Evolutionary conservation across 2,888 invertebrate species (phyloP), one percentile per base, ranked within the genome.

Genomic region (Phortica magna): DNA sequence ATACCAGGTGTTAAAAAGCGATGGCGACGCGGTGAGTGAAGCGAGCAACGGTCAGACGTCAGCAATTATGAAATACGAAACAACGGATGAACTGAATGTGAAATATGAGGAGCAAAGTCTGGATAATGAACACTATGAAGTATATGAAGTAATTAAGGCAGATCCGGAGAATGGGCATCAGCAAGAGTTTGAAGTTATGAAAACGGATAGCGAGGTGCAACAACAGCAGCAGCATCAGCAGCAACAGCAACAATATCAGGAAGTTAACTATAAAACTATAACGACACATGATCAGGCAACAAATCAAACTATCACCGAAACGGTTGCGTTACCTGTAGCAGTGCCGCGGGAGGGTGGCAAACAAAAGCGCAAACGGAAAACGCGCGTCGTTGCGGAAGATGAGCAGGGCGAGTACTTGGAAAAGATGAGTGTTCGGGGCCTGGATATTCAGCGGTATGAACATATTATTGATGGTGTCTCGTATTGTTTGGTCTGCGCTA

Each of bases 401-500:
- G 91, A 91, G 76, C 91, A 91, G 81, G 91, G 91, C 68, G 91
- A 91, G 76, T 91, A 91, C 75, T 83, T 91, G 75, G 91, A 91
- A 77, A 91, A 91, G 84, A 91, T 91, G 91, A 91, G 91, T 10
- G 91, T 91, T 55, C 90, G 91, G n/a, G 91, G 91, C 0, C 75
- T 91, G 80, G 91, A 91, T 77, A 91, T 91, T n/a, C 91, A 91
- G 57, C 89, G 91, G 48, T 91, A 91, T 67, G 91, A 91, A 78
- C 91, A 91, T 77, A 89, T 91, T 72, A 91, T 91, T 68, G 91
- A 91, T 75, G 91, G 91, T 12, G 90, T 91, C 12, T 89, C 91
- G 31, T 91, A 91, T 76, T 91, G 91, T 70, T 78, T 90, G 73
- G 91, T 91, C 19, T 91, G 91, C 82, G 91, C 91, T 77, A 91